phyloP scores from a whole-genome alignment of 2,888 invertebrate genomes.

The Drosophila antonietae region DNA sequence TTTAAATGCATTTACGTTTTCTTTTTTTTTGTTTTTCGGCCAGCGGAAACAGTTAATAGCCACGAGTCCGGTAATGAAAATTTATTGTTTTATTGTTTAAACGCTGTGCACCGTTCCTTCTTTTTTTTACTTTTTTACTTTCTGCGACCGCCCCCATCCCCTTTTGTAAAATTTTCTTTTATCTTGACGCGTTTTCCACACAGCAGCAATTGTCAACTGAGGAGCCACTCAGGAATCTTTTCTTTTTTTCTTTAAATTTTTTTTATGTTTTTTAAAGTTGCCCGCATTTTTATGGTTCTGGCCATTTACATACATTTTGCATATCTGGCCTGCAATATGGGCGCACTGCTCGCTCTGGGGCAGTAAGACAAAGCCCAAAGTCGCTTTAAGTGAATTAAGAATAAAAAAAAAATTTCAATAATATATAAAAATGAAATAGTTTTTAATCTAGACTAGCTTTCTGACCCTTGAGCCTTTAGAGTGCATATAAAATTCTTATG shows the following conservation, averaged over 20 bases:
- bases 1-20: slow-evolving; percentile 59
- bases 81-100: slow-evolving; percentile 81
- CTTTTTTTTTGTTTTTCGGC: neutral
- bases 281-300: slow-evolving; percentile 65
- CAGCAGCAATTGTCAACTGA: slow-evolving; percentile 60
- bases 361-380: slow-evolving; percentile 36
- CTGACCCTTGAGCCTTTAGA: neutral
- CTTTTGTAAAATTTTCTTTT: slow-evolving; percentile 28
- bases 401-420: neutral
- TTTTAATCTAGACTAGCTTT: slow-evolving; percentile 5
- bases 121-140: neutral
- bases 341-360: slow-evolving; percentile 32
- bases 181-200: slow-evolving; percentile 58
- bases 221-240: slow-evolving; percentile 22
- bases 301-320: slow-evolving; percentile 70
- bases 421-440: neutral
- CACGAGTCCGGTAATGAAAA: slow-evolving; percentile 78
- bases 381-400: slow-evolving; percentile 15
- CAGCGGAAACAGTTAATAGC: slow-evolving; percentile 74
- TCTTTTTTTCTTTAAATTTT: slow-evolving; percentile 27
- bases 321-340: slow-evolving; percentile 40
- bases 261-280: slow-evolving; percentile 56
- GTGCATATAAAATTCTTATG: neutral
- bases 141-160: neutral
- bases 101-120: slow-evolving; percentile 35